phyloP scores from a whole-genome alignment of 2,797 vertebrate species.

The Chelon auratus region DNA sequence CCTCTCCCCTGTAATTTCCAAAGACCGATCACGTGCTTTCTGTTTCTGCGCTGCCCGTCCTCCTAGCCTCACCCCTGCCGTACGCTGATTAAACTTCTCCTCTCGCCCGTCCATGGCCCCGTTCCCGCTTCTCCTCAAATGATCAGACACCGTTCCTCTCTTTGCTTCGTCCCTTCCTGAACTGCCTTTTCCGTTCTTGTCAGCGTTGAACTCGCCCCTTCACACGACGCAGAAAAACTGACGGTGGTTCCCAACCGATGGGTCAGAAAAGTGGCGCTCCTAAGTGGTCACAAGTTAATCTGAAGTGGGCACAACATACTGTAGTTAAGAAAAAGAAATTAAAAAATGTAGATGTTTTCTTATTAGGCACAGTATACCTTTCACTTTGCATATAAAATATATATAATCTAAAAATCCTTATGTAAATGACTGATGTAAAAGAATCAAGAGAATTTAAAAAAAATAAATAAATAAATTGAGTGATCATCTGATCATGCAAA shows the following conservation, averaged over 20 bases:
- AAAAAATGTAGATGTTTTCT: too few species aligned
- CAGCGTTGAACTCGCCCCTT: not conserved
- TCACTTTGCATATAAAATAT: too few species aligned
- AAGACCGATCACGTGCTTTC: slow-evolving; percentile 30
- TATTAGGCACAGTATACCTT: too few species aligned
- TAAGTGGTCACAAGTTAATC: too few species aligned
- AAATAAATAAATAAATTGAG: too few species aligned
- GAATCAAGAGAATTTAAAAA: not conserved
- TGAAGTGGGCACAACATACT: too few species aligned
- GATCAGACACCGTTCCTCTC: slow-evolving; percentile 8
- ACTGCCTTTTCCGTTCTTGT: not conserved
- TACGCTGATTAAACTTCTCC: slow-evolving; percentile 43
- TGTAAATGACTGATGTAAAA: not conserved
- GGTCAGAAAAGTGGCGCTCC: too few species aligned
- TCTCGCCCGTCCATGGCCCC: not conserved
- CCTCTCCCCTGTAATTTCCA: slow-evolving; percentile 41
- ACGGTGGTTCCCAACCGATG: too few species aligned
- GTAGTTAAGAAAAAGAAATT: too few species aligned
- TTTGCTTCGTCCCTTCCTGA: not conserved
- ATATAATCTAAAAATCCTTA: too few species aligned
- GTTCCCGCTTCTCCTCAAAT: not conserved
- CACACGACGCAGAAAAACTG: not conserved
- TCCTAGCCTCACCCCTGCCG: slow-evolving; percentile 24
- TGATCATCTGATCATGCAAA: slow-evolving; percentile 5
- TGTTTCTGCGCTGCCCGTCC: slow-evolving; percentile 14